Evolutionary conservation across 2,888 invertebrate species (phyloP), one percentile per base, ranked within the genome.

Genomic region (Cyrtodaria siliqua): DNA sequence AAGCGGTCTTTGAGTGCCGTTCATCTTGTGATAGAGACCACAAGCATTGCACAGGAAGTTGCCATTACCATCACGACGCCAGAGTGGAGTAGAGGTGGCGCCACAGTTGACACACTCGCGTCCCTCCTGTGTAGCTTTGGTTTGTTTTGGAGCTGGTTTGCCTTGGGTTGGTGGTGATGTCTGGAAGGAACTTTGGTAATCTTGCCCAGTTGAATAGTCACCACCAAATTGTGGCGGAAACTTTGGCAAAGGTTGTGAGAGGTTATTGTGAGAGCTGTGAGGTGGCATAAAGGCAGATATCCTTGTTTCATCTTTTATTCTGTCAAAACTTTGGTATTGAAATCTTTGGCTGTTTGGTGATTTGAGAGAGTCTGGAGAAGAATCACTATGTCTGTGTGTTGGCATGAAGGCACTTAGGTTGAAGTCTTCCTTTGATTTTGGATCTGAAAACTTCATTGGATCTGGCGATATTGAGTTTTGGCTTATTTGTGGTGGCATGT

Each of bases 11-110:
- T 97, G 98, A 95, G 97, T 97, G 92, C 98, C 98, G 94, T 99
- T 99, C 97, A 98, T 98, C 95, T 98, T 98, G 94, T 98, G 98
- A 95, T 99, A 99, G 70, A 98, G 96, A 79, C 99, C 98, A 94
- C 98, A 99, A 73, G 98, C 98, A 95, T 99, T 99, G 95, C 99
- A 99, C 92, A 98, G 95, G 94, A 98, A 98, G 94, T 98, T 98
- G 27, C 98, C 98, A 71, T 97, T 97, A 80, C 97, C 97, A 94
- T 98, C 98, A 87, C 98, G 95, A 78, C 98, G 95, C 98, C 98
- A 98, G 84, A 99, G 94, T 60, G 98, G 98, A 64, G 98, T 99
- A 83, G 97, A 97, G 91, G 97, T 97, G 74, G 98, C 98, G 76
- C 98, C 98, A 93, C 98, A 98, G 94, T 98, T 98, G 33, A 98